These are phyloP conservation scores for Poecile montanus DNA, from an alignment of 2,797 vertebrate species.

Conservation along the genomic window DNA sequence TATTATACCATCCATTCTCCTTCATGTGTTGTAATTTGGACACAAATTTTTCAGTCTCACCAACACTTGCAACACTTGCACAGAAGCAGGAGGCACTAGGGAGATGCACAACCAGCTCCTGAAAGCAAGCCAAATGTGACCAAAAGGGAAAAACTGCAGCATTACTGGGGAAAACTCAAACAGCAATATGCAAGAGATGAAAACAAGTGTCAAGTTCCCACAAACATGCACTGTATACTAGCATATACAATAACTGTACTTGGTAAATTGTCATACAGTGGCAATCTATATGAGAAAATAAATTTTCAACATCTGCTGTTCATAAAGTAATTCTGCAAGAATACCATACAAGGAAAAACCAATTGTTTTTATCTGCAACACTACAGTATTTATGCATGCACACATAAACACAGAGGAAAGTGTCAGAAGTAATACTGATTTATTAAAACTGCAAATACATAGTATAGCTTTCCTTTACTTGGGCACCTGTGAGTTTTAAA, in stretches of 20 bases:
- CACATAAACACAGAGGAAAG: background rate
- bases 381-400: background rate
- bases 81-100: background rate
- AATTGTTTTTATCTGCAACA: background rate
- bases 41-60: background rate
- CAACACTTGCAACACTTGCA: rapidly evolving
- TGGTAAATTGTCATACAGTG: background rate
- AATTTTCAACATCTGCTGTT: background rate
- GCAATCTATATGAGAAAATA: background rate
- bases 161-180: background rate
- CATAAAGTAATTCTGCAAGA: background rate
- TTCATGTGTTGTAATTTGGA: rapidly evolving
- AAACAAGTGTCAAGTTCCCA: background rate
- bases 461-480: background rate
- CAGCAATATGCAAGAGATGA: background rate
- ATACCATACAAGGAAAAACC: background rate
- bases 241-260: background rate
- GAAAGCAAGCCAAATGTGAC: background rate
- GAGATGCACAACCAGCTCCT: background rate
- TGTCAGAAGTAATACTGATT: background rate
- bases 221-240: background rate
- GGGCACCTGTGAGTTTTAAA: background rate
- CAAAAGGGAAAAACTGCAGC: background rate
- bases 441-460: background rate
- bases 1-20: background rate